Percentiles rank a stretch among this genome's conserved stretches.
phyloP scores from a whole-genome alignment of 2,113 vertebrate species.

The Osmerus eperlanus region DNA sequence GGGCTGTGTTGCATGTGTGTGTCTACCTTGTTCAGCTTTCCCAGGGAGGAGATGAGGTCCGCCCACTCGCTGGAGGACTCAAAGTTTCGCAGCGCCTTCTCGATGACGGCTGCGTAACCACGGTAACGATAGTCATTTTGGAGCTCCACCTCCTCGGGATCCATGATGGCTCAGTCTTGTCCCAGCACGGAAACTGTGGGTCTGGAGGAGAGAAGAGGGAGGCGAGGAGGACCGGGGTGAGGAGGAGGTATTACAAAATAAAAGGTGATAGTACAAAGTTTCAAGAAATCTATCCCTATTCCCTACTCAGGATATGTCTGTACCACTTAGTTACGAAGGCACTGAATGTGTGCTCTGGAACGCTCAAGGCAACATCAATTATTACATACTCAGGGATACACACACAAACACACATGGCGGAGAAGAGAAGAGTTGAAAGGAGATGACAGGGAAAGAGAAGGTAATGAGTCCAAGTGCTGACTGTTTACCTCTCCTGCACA shows the following conservation, averaged over 20 bases:
- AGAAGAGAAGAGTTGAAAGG: too few species aligned
- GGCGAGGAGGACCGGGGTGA: not conserved
- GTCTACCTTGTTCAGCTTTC: constrained; percentile 96
- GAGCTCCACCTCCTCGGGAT: constrained; percentile 90
- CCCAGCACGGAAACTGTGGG: constrained; percentile 65
- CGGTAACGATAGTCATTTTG: constrained; percentile 92
- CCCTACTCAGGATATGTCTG: too few species aligned
- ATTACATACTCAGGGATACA: too few species aligned
- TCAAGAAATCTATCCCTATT: too few species aligned
- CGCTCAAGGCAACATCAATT: too few species aligned
- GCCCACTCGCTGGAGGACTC: constrained; percentile 98
- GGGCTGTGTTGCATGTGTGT: not conserved
- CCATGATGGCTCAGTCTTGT: constrained; percentile 77
- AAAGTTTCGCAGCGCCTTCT: constrained; percentile 95
- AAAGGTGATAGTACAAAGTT: not conserved
- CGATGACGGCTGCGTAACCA: constrained; percentile 87
- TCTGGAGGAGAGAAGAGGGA: constrained; percentile 7
- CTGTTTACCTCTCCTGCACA: too few species aligned
- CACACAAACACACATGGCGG: too few species aligned
- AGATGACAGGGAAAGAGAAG: too few species aligned
- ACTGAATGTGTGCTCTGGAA: too few species aligned
- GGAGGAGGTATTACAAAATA: not conserved
- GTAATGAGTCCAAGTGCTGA: too few species aligned
- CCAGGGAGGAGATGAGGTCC: constrained; percentile 95
- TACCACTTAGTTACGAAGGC: too few species aligned